These are phyloP conservation scores for Bagarius yarrelli DNA, from an alignment of 2,113 vertebrate species.

Conservation along the genomic window DNA sequence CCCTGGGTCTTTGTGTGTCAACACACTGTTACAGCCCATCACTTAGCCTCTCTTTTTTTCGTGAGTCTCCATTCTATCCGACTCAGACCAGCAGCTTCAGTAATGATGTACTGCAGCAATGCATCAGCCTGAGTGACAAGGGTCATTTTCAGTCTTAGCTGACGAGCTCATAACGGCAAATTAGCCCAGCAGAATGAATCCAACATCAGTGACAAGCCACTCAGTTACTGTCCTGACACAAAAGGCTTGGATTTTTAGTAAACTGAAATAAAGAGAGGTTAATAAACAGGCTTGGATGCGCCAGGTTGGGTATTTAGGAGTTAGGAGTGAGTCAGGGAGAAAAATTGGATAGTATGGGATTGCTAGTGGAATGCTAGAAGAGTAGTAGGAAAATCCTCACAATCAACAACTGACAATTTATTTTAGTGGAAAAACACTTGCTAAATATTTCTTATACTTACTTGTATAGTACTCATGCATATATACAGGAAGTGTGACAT, in stretches of 20 bases:
- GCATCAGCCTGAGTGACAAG: constrained; percentile 42
- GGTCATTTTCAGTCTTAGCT: constrained; percentile 46
- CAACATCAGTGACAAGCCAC: constrained; percentile 41
- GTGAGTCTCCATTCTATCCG: constrained; percentile 28
- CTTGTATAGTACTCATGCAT: neutral
- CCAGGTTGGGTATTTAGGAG: neutral
- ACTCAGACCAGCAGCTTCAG: constrained; percentile 35
- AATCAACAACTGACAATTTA: neutral
- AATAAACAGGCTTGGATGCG: constrained; percentile 24
- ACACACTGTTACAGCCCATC: constrained; percentile 25
- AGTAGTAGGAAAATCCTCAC: neutral
- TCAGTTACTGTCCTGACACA: constrained; percentile 41
- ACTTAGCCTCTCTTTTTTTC: constrained; percentile 35
- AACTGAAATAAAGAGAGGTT: neutral
- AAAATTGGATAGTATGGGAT: neutral
- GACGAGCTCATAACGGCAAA: constrained; percentile 40
- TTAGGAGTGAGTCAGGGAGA: neutral
- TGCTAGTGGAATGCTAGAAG: neutral
- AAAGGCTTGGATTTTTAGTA: constrained; percentile 24
- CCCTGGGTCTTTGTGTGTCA: constrained; percentile 13
- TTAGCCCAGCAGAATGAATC: constrained; percentile 43
- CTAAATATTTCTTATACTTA: neutral
- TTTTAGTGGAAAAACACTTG: neutral
- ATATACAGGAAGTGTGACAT: constrained; percentile 1
- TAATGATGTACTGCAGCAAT: constrained; percentile 47